Evolutionary conservation across 2,797 vertebrate genomes (phyloP).

Genomic region (Acipenser oxyrinchus): DNA sequence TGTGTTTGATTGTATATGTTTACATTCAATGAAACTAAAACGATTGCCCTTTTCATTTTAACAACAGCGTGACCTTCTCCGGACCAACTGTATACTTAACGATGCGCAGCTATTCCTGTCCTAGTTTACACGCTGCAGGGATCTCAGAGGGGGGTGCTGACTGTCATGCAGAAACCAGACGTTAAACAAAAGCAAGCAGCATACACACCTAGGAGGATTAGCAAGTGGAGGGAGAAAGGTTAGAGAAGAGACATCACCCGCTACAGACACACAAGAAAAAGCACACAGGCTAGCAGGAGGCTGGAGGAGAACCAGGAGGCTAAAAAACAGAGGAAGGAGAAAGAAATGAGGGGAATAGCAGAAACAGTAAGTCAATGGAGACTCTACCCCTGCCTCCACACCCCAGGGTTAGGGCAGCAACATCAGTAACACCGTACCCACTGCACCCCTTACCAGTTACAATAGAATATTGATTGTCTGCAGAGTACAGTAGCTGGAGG

Average conservation of each 20-base stretch:
- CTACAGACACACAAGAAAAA: conserved; percentile 43
- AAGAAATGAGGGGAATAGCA: conserved; percentile 25
- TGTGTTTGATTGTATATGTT: too few relatives aligned
- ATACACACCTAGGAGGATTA: conserved; percentile 75
- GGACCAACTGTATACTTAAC: too few relatives aligned
- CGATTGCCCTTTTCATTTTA: too few relatives aligned
- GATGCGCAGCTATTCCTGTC: conserved; percentile 16
- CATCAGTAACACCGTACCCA: too few relatives aligned
- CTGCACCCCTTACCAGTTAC: too few relatives aligned
- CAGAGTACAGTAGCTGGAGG: too few relatives aligned
- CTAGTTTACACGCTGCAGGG: conserved; percentile 34
- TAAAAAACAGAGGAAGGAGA: conserved; percentile 29
- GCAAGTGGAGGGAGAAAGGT: conserved; percentile 42
- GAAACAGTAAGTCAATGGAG: conserved; percentile 15
- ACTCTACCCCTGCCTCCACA: too few relatives aligned
- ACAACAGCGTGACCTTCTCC: too few relatives aligned
- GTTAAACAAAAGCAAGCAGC: conserved; percentile 12
- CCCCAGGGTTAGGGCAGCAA: too few relatives aligned
- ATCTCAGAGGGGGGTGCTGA: not conserved
- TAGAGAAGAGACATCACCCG: conserved; percentile 69
- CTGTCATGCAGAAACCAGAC: conserved; percentile 37
- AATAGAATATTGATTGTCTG: too few relatives aligned
- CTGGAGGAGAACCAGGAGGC: conserved; percentile 12
- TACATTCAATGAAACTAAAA: too few relatives aligned
- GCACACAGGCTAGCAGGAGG: conserved; percentile 27